Base-by-base conservation (phyloP, 2,113 vertebrate genomes). In the Struthidea cinerea region DNA sequence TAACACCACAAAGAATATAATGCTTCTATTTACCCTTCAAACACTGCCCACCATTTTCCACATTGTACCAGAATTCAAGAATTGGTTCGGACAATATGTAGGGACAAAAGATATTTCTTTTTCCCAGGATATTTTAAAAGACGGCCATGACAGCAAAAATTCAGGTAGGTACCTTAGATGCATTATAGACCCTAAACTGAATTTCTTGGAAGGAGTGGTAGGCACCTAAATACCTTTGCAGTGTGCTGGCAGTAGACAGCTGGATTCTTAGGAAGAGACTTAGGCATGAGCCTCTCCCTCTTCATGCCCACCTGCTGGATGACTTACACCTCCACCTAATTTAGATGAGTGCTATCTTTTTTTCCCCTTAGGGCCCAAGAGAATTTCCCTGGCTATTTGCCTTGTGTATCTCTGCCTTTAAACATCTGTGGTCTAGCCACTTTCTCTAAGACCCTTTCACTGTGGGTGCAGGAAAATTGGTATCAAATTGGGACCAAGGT, bases 261-360 rank as follows among this genome's bases (percentile, higher is more conserved):
- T 75, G 83, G 21, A 10, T 86, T 94, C 83, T 86, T 61, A 65
- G 37, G 53, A 20, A 90, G 49, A 90, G 57, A 69, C n/a, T 89
- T 73, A 94, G 42, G 37, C 65, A 94, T n/a, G 69, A 89, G 41
- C 80, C 52, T 0, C 95, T 96, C 92, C 89, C 81, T 93, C 73
- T 20, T 78, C 68, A 93, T 76, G 4, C 95, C 93, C 86, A 93
- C 80, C 52, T 87, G 27, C 56, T 94, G 68, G 52, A 74, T 92
- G 56, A 94, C 80, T 96, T 93, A 56, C 68, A 81, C 35, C 81
- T 81, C 91, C 75, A 89, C 80, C 33, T 90, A 89, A 87, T 92
- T 95, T 87, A 84, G 59, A 69, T 39, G 52, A 95, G 17, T 30
- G 3, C 13, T 90, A 37, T 84, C 63, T 39, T 92, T 89, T 84